phyloP scores from a whole-genome alignment of 2,888 invertebrate genomes.

The Byasa hedistus region DNA sequence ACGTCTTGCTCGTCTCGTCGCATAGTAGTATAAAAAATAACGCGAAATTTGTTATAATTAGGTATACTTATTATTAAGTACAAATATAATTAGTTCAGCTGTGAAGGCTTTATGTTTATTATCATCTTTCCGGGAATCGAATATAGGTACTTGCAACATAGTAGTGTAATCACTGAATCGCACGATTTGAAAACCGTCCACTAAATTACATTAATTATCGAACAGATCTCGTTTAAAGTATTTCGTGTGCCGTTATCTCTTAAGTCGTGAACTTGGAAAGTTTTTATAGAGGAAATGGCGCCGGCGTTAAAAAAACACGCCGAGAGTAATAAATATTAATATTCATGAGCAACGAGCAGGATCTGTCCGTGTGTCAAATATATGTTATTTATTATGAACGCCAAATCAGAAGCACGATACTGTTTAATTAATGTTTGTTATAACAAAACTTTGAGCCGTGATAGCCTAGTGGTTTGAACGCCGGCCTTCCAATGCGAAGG shows the following conservation, averaged over 20 bases:
- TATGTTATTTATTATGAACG: slow-evolving; percentile 9
- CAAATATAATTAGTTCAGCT: neutral
- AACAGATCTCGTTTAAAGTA: slow-evolving; percentile 5
- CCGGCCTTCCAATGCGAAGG: too few relatives aligned
- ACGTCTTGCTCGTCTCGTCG: too few relatives aligned
- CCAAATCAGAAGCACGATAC: slow-evolving; percentile 3
- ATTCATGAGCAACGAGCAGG: slow-evolving; percentile 19
- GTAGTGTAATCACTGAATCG: neutral
- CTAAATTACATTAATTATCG: slow-evolving; percentile 4
- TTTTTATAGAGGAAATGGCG: slow-evolving; percentile 26
- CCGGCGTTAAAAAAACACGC: slow-evolving; percentile 14
- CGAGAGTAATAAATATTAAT: slow-evolving; percentile 15
- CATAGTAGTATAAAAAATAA: too few relatives aligned
- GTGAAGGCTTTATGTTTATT: neutral
- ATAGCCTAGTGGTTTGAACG: too few relatives aligned
- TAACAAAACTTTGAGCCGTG: too few relatives aligned
- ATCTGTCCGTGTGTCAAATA: slow-evolving; percentile 3
- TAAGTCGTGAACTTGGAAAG: slow-evolving; percentile 9
- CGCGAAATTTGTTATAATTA: neutral
- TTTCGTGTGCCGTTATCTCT: slow-evolving; percentile 8
- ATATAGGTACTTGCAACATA: neutral
- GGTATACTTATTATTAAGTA: neutral
- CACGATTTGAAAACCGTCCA: neutral
- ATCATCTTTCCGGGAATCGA: neutral
- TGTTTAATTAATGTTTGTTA: neutral